Base-by-base conservation (phyloP, 2,797 vertebrate species). In the Melanotaenia boesemani region DNA sequence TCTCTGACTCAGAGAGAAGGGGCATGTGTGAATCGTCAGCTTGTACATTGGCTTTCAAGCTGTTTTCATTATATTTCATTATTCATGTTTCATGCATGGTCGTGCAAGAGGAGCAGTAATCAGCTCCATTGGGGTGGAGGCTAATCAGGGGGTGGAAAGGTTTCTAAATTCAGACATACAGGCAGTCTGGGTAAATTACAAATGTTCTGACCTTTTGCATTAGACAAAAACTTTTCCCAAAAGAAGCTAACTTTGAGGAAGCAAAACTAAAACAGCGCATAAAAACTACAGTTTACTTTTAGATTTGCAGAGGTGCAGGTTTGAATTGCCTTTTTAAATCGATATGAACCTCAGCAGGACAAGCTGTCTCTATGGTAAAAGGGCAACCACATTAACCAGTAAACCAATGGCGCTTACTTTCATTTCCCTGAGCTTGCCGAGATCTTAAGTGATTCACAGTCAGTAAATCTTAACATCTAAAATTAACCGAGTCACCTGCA, bases 21-120 rank as follows among this genome's bases (percentile, higher is more conserved):
- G 70, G 79, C 79, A 86, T 90, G 88, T 88, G 85, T 76, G 73
- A 76, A 70, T 86, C 63, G 63, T 88, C 83, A 79, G 88, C 86
- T 87, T 89, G 84, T 88, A 82, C 65, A 80, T 88, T 87, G 85
- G 87, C 88, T 82, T 78, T 77, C 89, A 88, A 88, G 86, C 91
- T 90, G 88, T 85, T 91, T 91, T 92, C 83, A 90, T 90, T 88
- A 90, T 85, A 89, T 92, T 92, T 91, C 89, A 89, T 93, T 92
- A 91, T 91, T 93, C 86, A 91, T 92, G 86, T 93, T 91, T 91
- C 84, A 91, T 88, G 87, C 88, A 85, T 89, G 91, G 80, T 91
- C 85, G 90, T 90, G 78, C 87, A 86, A 79, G 70, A 84, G 46
- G 65, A 84, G 80, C 79, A 50, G 55, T 79, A 89, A 92, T 91